Base-by-base conservation (phyloP, 2,888 invertebrate genomes). In the Byasa hedistus region DNA sequence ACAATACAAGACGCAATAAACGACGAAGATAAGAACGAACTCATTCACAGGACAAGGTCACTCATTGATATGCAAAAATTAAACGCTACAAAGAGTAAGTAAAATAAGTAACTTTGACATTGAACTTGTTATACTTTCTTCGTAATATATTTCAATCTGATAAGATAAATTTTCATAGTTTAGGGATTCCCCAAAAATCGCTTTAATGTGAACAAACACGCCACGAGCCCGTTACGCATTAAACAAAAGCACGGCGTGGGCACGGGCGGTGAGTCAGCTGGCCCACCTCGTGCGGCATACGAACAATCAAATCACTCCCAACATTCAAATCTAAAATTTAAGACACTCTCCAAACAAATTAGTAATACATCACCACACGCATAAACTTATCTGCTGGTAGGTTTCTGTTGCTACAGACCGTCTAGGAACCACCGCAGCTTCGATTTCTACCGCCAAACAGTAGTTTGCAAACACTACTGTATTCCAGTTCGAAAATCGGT, bases 201-300 rank as follows among this genome's bases (percentile, higher is more conserved):
- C 4, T 19, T 24, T 22, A 57, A 22, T 57, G 51, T 56, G 36
- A 19, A 36, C 51, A 19, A 66, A 39, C 52, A 66, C 48, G 65
- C 61, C 19, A 64, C 64, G 48, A 55, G 55, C 54, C 22, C 60
- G 24, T 10, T 19, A 23, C 22, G 8, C 21, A n/a, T 19, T 23
- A 22, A 51, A 55, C 55, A 56, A 54, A 65, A 27, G 24, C 21
- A 55, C 48, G 39, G 22, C 15, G 52, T 54, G 57, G 65, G 65
- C 51, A 61, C 61, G 65, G 17, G 52, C 51, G 12, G 32, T 61
- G 65, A 66, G 32, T 66, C 65, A 66, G 52, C 24, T 51, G 39
- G 21, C 32, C n/a, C 17, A 8, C 52, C 32, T 21, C 51, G 51
- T 48, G 27, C 21, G 12, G 7, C 12, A 2, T 15, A 36, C 27